phyloP scores from a whole-genome alignment of 2,888 invertebrate genomes.

The Tenthredo scrophulariae region DNA sequence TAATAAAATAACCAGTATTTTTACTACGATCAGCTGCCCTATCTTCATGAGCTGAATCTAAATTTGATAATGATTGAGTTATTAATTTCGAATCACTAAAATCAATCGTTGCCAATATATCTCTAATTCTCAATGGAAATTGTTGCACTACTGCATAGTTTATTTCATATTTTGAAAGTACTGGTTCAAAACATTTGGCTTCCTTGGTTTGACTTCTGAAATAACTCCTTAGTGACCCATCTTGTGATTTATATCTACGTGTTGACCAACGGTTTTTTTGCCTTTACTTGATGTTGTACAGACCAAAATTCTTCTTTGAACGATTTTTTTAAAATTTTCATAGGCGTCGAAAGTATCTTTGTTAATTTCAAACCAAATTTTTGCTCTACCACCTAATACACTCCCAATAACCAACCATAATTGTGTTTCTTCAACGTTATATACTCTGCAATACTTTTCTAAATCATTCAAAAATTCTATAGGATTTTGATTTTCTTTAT shows the following conservation, averaged over 20 bases:
- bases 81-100: constrained; percentile 54
- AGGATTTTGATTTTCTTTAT: constrained; percentile 46
- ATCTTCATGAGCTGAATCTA: constrained; percentile 52
- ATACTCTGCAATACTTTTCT: constrained; percentile 49
- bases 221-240: constrained; percentile 51
- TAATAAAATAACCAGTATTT: background rate
- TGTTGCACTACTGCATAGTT: constrained; percentile 57
- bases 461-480: constrained; percentile 52
- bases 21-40: background rate
- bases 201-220: constrained; percentile 54
- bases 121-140: constrained; percentile 54
- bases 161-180: constrained; percentile 53
- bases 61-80: constrained; percentile 53
- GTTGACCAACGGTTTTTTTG: constrained; percentile 51
- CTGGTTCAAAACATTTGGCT: constrained; percentile 53
- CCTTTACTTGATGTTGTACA: constrained; percentile 51
- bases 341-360: constrained; percentile 35
- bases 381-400: constrained; percentile 45
- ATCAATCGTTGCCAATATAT: constrained; percentile 56
- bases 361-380: constrained; percentile 50
- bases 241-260: constrained; percentile 44
- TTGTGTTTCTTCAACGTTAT: constrained; percentile 49
- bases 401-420: constrained; percentile 37
- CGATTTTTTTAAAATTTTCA: constrained; percentile 39
- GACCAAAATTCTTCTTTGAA: constrained; percentile 55